Evolutionary conservation across 2,113 vertebrate species (phyloP).

Genomic region (Strix uralensis): DNA sequence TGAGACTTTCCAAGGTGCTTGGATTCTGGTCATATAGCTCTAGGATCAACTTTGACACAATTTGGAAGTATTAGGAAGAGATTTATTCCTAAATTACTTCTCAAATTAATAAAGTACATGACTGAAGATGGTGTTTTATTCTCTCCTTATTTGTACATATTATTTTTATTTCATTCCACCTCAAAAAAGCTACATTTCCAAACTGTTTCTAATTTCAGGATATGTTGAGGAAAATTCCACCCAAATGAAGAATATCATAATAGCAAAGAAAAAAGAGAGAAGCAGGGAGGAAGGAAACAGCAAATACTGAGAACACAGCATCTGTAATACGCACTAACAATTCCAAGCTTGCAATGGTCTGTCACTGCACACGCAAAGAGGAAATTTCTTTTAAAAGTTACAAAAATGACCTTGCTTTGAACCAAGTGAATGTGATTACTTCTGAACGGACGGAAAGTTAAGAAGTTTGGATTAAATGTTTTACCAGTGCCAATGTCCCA

Average conservation of each 20-base stretch:
- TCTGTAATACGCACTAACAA: slow-evolving; percentile 28
- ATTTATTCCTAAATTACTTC: not conserved
- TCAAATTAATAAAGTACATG: not conserved
- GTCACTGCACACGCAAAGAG: slow-evolving; percentile 3
- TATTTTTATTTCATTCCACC: not conserved
- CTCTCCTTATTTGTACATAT: not conserved
- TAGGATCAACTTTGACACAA: not conserved
- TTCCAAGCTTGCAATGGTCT: slow-evolving; percentile 38
- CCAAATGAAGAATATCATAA: slow-evolving; percentile 8
- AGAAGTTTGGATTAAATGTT: slow-evolving; percentile 67
- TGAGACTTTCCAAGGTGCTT: not conserved
- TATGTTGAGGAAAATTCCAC: not conserved
- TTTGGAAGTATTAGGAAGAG: not conserved
- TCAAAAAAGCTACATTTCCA: not conserved
- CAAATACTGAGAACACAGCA: not conserved
- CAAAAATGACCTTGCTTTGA: slow-evolving; percentile 64
- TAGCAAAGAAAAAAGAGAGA: not conserved
- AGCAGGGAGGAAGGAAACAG: not conserved
- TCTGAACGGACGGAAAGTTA: slow-evolving; percentile 58
- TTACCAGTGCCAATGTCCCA: slow-evolving; percentile 62
- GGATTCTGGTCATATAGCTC: not conserved
- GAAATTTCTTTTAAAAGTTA: slow-evolving; percentile 56
- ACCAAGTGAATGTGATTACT: slow-evolving; percentile 60
- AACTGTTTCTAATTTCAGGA: not conserved
- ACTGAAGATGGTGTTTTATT: not conserved